Evolutionary conservation across 2,113 vertebrate species (phyloP), one percentile per base, ranked within the genome.

Genomic region (Phalacrocorax pelagicus): DNA sequence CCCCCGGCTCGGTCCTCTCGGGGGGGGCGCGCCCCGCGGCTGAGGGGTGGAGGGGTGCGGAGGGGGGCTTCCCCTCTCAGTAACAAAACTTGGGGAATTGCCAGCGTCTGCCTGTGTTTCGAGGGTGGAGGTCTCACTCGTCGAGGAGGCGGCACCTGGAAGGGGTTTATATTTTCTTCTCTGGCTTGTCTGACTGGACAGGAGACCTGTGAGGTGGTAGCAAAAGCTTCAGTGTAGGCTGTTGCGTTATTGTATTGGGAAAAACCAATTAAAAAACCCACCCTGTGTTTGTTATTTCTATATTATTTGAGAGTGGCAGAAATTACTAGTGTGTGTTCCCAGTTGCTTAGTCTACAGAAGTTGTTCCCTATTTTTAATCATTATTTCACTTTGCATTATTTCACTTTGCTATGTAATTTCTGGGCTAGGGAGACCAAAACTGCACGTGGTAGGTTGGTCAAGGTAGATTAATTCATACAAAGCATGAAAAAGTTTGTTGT

Each of bases 331-430:
- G 5, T 49, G 21, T 46, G 22, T 29, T 58, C 3, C 13, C 1
- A 2, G n/a, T 20, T 82, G 15, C 8, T 36, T 36, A 4, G 49
- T 67, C 11, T 47, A 10, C 13, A 18, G 23, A 23, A 62, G 6
- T 21, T 0, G 0, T 80, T 58, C 5, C 5, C 5, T 38, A 0
- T 21, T 42, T 71, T 77, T 46, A n/a, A 7, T 36, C 0, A 0
- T 14, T 36, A 2, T 58, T 86, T 65, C 15, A 3, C 4, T 23
- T 22, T 51, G n/a, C 0, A 0, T 14, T 36, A 2, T 58, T 86
- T 65, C 15, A 3, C 4, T 23, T 22, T 51, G n/a, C n/a, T 24
- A 0, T 65, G 2, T 52, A 20, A 2, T 42, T 51, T 78, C 12
- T 66, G 46, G n/a, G 8, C 11, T 62, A 15, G 10, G 30, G 12